Percentiles rank a stretch among this genome's conserved stretches.
phyloP scores from a whole-genome alignment of 2,888 invertebrate species.

The Mycalesis mineus region DNA sequence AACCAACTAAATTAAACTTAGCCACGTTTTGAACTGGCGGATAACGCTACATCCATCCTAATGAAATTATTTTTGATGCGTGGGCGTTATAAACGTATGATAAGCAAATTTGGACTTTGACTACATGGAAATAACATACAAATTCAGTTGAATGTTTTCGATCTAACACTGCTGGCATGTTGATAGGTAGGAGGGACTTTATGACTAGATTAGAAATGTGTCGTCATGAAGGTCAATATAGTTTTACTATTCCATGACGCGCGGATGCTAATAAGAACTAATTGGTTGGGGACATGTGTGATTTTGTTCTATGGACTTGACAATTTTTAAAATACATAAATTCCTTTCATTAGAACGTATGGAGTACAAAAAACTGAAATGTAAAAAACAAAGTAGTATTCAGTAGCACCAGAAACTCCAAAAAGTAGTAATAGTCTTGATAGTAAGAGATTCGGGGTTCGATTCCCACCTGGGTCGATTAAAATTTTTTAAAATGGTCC shows the following conservation, averaged over 20 bases:
- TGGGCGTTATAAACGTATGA: neutral
- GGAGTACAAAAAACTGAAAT: neutral
- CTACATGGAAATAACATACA: neutral
- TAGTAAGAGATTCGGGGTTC: too few species aligned
- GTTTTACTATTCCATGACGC: conserved; percentile 20
- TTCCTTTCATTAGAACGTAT: neutral
- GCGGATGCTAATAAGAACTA: neutral
- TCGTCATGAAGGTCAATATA: conserved; percentile 15
- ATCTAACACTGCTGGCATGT: conserved; percentile 1
- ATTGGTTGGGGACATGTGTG: neutral
- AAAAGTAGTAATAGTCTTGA: too few species aligned
- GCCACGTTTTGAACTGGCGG: neutral
- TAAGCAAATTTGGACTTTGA: neutral
- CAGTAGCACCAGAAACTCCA: too few species aligned
- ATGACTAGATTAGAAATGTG: conserved; percentile 16
- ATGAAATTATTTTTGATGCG: conserved; percentile 1
- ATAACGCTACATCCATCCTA: neutral
- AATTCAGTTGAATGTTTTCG: neutral
- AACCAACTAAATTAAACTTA: neutral
- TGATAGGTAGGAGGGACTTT: conserved; percentile 1
- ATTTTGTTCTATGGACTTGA: neutral
- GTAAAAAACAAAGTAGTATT: neutral
- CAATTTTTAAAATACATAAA: neutral
- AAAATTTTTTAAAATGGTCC: too few species aligned
- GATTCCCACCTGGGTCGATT: too few species aligned